Evolutionary conservation across 1,140 invertebrate species (phyloP).

Genomic region (Chymomyza costata): DNA sequence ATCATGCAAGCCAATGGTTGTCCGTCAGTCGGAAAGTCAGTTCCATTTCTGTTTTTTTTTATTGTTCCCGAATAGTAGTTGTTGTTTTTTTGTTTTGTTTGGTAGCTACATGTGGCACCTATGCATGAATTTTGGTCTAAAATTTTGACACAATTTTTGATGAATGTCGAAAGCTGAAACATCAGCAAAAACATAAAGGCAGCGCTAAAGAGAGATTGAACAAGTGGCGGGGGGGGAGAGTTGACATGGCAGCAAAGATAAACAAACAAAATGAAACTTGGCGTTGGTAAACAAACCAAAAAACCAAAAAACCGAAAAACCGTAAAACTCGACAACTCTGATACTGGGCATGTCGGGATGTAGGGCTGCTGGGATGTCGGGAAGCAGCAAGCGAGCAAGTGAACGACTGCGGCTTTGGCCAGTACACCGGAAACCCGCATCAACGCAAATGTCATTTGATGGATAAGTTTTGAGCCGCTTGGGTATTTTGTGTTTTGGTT

Average conservation of each 20-base stretch:
- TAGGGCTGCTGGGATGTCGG: neutral
- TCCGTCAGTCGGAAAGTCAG: no score
- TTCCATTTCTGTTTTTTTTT: constrained; percentile 3
- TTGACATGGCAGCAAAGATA: constrained; percentile 24
- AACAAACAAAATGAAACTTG: constrained; percentile 36
- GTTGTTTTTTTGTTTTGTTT: no score
- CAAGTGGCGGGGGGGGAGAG: constrained; percentile 1
- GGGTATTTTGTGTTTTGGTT: no score
- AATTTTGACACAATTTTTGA: constrained; percentile 69
- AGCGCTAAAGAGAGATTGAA: constrained; percentile 10
- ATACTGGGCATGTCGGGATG: no score
- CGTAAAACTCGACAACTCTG: constrained; percentile 1
- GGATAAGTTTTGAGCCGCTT: constrained; percentile 58
- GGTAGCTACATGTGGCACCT: no score
- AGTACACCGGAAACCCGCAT: constrained; percentile 49
- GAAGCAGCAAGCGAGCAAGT: neutral
- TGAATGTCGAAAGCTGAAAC: constrained; percentile 61
- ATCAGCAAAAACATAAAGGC: constrained; percentile 54
- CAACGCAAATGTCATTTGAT: constrained; percentile 69
- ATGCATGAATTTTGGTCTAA: no score
- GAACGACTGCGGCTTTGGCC: constrained; percentile 17
- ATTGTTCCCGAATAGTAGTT: no score
- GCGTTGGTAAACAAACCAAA: constrained; percentile 1
- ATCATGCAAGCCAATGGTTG: no score
- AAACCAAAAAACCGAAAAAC: neutral